A percentile compares a stretch with the other conserved stretches of the same genome.
Evolutionary conservation across 2,888 invertebrate genomes (phyloP).

Genomic region (Heteropelma amictum): DNA sequence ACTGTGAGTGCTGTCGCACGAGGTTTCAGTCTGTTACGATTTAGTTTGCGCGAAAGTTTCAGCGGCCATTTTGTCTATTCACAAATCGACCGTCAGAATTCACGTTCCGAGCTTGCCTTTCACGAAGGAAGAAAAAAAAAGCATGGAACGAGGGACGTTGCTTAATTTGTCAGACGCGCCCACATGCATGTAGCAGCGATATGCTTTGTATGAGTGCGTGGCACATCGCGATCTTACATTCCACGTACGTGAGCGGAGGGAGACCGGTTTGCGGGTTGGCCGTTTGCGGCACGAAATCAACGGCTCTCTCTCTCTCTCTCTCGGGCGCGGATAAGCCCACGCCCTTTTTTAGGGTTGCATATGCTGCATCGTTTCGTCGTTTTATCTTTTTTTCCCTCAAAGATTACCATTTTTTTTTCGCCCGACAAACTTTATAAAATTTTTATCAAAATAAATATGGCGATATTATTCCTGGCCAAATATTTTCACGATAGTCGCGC

Average conservation of each 20-base stretch:
- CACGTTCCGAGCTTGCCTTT: not conserved
- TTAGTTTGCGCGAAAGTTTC: too few species aligned
- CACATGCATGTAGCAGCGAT: slow-evolving; percentile 16
- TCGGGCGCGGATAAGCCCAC: slow-evolving; percentile 59
- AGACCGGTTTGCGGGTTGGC: slow-evolving; percentile 57
- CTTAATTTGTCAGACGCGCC: slow-evolving; percentile 1
- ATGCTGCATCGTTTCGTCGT: slow-evolving; percentile 17
- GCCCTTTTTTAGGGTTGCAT: slow-evolving; percentile 44
- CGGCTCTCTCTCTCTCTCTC: slow-evolving; percentile 51
- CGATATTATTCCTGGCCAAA: too few species aligned
- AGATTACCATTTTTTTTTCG: too few species aligned
- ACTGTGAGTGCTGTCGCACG: too few species aligned
- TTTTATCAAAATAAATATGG: too few species aligned
- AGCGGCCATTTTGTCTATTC: not conserved
- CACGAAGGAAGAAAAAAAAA: not conserved
- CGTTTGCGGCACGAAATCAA: slow-evolving; percentile 41
- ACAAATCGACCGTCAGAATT: not conserved
- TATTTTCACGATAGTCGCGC: too few species aligned
- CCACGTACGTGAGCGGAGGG: slow-evolving; percentile 53
- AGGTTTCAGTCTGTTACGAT: too few species aligned
- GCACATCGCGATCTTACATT: slow-evolving; percentile 62
- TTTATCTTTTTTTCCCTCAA: slow-evolving; percentile 10
- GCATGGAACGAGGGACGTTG: not conserved
- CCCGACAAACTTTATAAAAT: not conserved
- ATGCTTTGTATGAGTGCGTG: slow-evolving; percentile 57